Conservation (phyloP, 2,888 invertebrate genomes). For the Gymnocheta viridis region DNA sequence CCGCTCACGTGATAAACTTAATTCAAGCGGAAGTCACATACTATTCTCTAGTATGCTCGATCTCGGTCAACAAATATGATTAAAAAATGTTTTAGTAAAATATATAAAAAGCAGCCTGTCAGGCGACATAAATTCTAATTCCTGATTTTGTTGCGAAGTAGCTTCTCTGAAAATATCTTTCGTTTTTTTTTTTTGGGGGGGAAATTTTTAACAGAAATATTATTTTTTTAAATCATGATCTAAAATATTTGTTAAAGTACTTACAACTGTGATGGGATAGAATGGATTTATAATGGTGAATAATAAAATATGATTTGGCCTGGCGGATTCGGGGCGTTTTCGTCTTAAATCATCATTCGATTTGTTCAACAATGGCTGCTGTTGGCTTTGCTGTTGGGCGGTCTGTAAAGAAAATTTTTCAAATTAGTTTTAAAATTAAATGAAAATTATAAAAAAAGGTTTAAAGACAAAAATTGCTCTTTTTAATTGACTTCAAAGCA, state of each 20-base stretch:
- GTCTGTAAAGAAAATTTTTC: constrained; percentile 75
- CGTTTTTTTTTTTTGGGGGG: background rate
- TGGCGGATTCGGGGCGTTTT: constrained; percentile 91
- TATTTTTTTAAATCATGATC: too few species aligned
- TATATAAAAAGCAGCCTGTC: too few species aligned
- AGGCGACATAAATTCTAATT: too few species aligned
- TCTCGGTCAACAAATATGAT: too few species aligned
- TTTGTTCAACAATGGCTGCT: constrained; percentile 81
- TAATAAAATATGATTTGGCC: constrained; percentile 97
- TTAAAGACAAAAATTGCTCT: too few species aligned
- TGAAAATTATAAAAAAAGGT: background rate
- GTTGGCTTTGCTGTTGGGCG: constrained; percentile 80
- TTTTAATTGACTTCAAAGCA: too few species aligned
- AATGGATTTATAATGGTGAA: constrained; percentile 99
- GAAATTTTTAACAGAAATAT: background rate
- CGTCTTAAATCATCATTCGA: constrained; percentile 86
- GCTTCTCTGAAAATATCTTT: background rate
- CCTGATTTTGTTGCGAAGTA: too few species aligned
- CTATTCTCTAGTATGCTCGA: too few species aligned
- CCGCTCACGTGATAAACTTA: too few species aligned
- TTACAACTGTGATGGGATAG: constrained; percentile 99
- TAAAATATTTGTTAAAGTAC: constrained; percentile 82
- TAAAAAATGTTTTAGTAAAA: too few species aligned
- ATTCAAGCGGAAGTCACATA: too few species aligned
- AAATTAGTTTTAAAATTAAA: background rate